Percentiles rank a stretch among this genome's conserved stretches.
Conservation (phyloP, 2,797 vertebrate genomes). For the Pempheris klunzingeri region DNA sequence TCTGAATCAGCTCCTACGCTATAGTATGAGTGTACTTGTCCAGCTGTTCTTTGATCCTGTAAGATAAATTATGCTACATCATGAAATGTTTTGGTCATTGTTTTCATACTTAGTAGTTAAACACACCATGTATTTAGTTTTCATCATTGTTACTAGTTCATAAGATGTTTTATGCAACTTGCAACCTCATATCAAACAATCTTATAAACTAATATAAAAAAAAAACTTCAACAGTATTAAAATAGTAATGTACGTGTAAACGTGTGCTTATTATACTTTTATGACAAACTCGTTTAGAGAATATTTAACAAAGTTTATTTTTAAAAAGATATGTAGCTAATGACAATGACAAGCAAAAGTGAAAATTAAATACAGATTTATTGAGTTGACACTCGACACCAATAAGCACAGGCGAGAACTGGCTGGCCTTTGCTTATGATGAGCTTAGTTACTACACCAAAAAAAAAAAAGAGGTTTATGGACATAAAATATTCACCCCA, state of each 20-base stretch:
- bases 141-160: background rate
- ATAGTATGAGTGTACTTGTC: constrained; percentile 25
- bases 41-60: constrained; percentile 29
- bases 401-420: constrained; percentile 39
- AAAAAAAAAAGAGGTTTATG: constrained; percentile 28
- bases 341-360: constrained; percentile 73
- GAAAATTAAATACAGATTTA: constrained; percentile 79
- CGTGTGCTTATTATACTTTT: background rate
- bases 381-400: constrained; percentile 44
- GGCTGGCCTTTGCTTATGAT: constrained; percentile 30
- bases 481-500: constrained; percentile 43
- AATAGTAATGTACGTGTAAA: background rate
- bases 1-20: background rate
- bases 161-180: background rate
- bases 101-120: constrained; percentile 41
- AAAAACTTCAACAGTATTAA: background rate
- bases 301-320: constrained; percentile 79
- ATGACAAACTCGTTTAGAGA: constrained; percentile 25
- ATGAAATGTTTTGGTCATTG: constrained; percentile 11
- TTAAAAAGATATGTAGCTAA: constrained; percentile 70
- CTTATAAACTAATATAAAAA: background rate
- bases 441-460: constrained; percentile 45
- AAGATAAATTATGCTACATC: constrained; percentile 33
- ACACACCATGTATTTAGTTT: background rate
- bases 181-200: background rate